Evolutionary conservation across 1,140 invertebrate species (phyloP).

Genomic region (Agrypnia vestita): DNA sequence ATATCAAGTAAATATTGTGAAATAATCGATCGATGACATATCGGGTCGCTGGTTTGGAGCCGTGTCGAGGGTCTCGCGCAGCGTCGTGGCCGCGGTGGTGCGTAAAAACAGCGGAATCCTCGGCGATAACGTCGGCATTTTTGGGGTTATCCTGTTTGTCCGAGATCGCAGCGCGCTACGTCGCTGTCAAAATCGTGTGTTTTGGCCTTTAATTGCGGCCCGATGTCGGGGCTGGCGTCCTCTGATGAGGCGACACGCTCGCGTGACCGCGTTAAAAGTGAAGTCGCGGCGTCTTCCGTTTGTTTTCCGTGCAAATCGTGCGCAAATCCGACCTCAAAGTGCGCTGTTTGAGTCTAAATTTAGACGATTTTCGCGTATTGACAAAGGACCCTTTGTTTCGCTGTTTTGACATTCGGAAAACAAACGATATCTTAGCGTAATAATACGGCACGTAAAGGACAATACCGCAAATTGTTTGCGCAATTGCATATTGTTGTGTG

Average conservation of each 20-base stretch:
- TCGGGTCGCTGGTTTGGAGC: not conserved
- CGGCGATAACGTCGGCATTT: not conserved
- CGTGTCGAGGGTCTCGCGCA: not conserved
- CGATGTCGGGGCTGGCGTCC: no score
- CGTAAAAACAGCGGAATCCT: slow-evolving; percentile 19
- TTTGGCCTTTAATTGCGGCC: not conserved
- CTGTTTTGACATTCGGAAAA: slow-evolving; percentile 5
- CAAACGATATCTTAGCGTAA: not conserved
- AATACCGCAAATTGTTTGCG: no score
- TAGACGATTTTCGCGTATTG: not conserved
- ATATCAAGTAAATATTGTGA: slow-evolving; percentile 27
- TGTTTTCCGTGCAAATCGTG: not conserved
- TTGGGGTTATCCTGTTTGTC: slow-evolving; percentile 6
- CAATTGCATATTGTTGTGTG: not conserved
- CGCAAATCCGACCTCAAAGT: not conserved
- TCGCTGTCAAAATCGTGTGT: slow-evolving; percentile 4
- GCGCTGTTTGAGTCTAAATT: not conserved
- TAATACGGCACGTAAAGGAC: no score
- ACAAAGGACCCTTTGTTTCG: slow-evolving; percentile 22
- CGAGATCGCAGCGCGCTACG: not conserved
- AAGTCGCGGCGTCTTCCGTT: not conserved
- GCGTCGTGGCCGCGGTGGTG: not conserved
- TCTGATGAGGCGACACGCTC: not conserved
- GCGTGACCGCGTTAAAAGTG: not conserved
- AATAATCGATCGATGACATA: not conserved